phyloP scores from a whole-genome alignment of 2,113 vertebrate genomes.

The Triplophysa rosa region DNA sequence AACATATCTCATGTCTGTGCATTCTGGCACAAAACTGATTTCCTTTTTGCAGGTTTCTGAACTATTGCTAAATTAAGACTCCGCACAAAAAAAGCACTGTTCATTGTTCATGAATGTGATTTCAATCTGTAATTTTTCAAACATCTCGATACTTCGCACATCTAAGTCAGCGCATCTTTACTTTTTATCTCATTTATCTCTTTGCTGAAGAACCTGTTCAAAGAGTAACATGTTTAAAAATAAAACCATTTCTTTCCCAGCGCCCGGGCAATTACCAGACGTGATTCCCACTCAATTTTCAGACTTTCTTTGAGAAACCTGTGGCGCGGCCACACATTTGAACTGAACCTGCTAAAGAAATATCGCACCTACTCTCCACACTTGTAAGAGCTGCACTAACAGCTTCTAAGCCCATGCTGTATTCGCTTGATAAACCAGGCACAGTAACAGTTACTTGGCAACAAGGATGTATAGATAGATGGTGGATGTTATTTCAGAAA shows the following conservation, averaged over 20 bases:
- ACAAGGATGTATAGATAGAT: background rate
- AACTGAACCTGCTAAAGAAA: background rate
- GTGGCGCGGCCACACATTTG: conserved; percentile 4
- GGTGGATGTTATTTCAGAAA: background rate
- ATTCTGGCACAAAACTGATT: too few relatives aligned
- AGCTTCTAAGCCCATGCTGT: conserved; percentile 22
- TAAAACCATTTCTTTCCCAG: background rate
- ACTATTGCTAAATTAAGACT: too few relatives aligned
- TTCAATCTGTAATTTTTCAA: conserved; percentile 5
- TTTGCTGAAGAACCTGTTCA: background rate
- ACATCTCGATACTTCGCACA: background rate
- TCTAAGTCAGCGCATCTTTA: background rate
- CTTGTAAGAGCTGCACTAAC: conserved; percentile 9
- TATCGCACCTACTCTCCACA: conserved; percentile 13
- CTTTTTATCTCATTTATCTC: background rate
- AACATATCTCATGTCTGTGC: too few relatives aligned
- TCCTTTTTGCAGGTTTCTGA: too few relatives aligned
- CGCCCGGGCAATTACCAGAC: conserved; percentile 7
- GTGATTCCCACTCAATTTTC: background rate
- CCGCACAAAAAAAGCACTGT: too few relatives aligned
- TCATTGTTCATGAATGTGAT: background rate
- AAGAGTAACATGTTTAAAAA: background rate
- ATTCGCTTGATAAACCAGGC: background rate
- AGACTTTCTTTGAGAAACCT: conserved; percentile 7
- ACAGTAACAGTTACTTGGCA: background rate